Evolutionary conservation across 2,888 invertebrate species (phyloP), one percentile per base, ranked within the genome.

Genomic region (Acanthacorydalis orientalis): DNA sequence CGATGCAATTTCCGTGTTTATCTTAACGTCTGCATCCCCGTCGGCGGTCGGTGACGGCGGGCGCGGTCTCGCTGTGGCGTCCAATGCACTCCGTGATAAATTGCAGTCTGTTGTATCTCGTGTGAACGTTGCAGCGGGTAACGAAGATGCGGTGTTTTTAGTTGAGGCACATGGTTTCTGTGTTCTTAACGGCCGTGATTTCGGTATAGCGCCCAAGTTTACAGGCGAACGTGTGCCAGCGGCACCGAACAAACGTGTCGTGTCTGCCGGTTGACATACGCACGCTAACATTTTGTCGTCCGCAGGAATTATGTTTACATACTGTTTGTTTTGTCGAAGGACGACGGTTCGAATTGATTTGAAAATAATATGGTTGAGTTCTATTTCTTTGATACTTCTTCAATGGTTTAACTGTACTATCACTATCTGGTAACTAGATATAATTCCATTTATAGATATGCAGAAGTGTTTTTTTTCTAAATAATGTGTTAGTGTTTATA

Each of bases 211-310:
- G 65, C 62, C 63, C 57, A 59, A 64, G 61, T 57, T 69, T 59
- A 59, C 70, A 62, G 57, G 68, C 57, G 68, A 66, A 57, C 70
- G 69, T 60, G 70, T 70, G 64, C 68, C 69, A 59, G 69, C 34
- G 14, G 39, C 14, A 15, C 23, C 14, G 44, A 44, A 61, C 57
- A 71, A 59, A 39, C 32, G 46, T 14, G 46, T 40, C 53, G 75
- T 73, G 58, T 77, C 76, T 55, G 72, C 68, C 51, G 77, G 77
- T 61, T 78, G 78, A 63, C 78, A 78, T 55, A 78, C 77, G 68
- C 78, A 78, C 59, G 77, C 77, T 68, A 78, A 68, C 78, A 78
- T 46, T 34, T 15, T 31, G 31, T 23, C 31, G 31, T 42, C 9
- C 23, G 23, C 6, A 4, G 23, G 23, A 23, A 23, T 23, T 23